Conservation (phyloP, 1,140 invertebrate genomes). For the Zaprionus capensis region DNA sequence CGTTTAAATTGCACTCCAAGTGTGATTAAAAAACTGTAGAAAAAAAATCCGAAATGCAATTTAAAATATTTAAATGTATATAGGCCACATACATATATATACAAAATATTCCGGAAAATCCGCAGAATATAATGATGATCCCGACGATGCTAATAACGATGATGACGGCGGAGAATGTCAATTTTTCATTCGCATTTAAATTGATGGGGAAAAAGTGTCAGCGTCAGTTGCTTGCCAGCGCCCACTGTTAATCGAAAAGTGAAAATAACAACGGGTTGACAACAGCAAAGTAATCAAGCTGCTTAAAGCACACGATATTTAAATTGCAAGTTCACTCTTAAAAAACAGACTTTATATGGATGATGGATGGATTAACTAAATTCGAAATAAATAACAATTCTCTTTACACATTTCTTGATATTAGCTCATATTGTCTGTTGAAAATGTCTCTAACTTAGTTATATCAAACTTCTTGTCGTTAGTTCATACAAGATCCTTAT, state of each 20-base stretch:
- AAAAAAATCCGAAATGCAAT: slow-evolving; percentile 23
- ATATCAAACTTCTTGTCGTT: too few relatives aligned
- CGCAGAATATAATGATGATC: slow-evolving; percentile 23
- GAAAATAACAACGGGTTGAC: slow-evolving; percentile 45
- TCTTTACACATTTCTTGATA: too few relatives aligned
- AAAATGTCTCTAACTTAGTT: too few relatives aligned
- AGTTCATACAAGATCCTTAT: too few relatives aligned
- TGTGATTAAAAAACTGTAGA: slow-evolving; percentile 48
- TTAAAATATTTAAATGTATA: slow-evolving; percentile 18
- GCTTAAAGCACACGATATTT: not conserved
- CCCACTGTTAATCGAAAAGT: slow-evolving; percentile 56
- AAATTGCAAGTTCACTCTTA: not conserved
- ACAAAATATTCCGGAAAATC: slow-evolving; percentile 2
- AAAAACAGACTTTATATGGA: too few relatives aligned
- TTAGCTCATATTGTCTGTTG: too few relatives aligned
- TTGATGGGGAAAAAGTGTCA: slow-evolving; percentile 75
- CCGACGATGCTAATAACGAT: slow-evolving; percentile 9
- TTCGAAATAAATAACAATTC: too few relatives aligned
- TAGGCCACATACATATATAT: slow-evolving; percentile 10
- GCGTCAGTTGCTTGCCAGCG: slow-evolving; percentile 60
- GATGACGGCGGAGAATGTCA: slow-evolving; percentile 33
- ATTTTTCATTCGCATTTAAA: slow-evolving; percentile 59
- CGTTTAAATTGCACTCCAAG: slow-evolving; percentile 30
- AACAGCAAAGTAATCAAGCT: not conserved
- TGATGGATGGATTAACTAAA: too few relatives aligned